Evolutionary conservation across 2,113 vertebrate genomes (phyloP).

Genomic region (Alligator mississippiensis): DNA sequence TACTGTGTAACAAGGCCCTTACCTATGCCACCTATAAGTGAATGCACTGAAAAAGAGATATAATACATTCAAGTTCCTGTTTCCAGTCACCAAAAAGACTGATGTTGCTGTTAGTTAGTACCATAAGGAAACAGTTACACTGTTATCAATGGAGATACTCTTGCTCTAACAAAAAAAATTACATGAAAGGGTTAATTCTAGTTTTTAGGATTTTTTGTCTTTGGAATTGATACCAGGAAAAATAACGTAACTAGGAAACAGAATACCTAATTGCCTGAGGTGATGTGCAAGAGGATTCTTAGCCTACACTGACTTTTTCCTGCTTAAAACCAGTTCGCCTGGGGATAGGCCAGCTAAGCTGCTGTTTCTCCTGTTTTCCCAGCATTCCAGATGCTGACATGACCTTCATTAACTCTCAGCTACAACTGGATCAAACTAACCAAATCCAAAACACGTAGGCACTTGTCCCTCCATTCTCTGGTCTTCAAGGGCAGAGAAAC

Average conservation of each 20-base stretch:
- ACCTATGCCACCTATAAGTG: background rate
- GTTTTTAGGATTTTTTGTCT: constrained; percentile 34
- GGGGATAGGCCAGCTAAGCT: constrained; percentile 76
- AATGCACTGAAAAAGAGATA: background rate
- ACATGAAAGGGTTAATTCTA: constrained; percentile 75
- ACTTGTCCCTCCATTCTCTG: constrained; percentile 70
- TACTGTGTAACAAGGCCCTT: too few relatives aligned
- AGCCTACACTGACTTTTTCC: constrained; percentile 76
- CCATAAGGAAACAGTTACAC: background rate
- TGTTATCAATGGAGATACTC: background rate
- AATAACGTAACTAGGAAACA: constrained; percentile 74
- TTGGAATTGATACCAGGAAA: constrained; percentile 73
- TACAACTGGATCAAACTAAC: constrained; percentile 79
- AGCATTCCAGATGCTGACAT: constrained; percentile 73
- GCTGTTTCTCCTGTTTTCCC: constrained; percentile 79
- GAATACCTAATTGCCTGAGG: constrained; percentile 71
- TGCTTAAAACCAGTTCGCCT: constrained; percentile 85
- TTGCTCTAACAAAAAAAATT: background rate
- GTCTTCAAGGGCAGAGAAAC: constrained; percentile 68
- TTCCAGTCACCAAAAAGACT: background rate
- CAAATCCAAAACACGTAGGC: constrained; percentile 78
- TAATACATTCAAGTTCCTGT: background rate
- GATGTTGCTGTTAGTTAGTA: background rate
- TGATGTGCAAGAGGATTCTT: constrained; percentile 75
- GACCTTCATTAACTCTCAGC: constrained; percentile 75